Conservation (phyloP, 2,888 invertebrate genomes). For the Drosophila neonasuta region DNA sequence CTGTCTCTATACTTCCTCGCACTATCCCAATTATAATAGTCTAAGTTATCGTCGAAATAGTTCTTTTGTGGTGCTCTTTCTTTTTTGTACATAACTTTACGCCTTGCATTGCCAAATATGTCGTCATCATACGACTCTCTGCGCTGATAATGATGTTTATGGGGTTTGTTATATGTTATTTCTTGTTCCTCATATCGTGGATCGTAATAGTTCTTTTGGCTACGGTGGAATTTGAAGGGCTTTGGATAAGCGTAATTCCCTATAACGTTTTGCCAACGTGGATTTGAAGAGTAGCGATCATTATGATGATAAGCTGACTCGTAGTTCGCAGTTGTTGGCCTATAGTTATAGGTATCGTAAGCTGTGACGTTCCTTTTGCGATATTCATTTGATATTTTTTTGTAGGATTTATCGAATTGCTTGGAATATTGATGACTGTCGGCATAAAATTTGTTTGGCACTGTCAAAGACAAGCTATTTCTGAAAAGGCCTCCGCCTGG, state of each 20-base stretch:
- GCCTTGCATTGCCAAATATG: not conserved
- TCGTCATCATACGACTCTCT: not conserved
- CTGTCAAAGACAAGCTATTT: slow-evolving; percentile 19
- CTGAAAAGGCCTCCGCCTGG: slow-evolving; percentile 47
- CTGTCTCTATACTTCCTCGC: not conserved
- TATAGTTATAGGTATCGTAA: not conserved
- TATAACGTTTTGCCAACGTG: not conserved
- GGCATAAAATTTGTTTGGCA: slow-evolving; percentile 49
- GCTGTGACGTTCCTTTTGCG: not conserved
- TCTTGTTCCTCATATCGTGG: not conserved
- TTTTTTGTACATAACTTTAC: not conserved
- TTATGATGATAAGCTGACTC: not conserved
- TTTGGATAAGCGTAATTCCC: slow-evolving; percentile 13
- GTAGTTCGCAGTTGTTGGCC: not conserved
- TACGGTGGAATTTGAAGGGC: not conserved
- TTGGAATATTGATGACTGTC: not conserved
- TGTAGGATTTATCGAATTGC: slow-evolving; percentile 3
- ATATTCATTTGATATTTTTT: not conserved
- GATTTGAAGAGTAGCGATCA: not conserved
- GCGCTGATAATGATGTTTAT: not conserved
- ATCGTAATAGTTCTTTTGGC: not conserved
- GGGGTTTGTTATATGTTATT: not conserved
- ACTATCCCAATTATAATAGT: slow-evolving; percentile 1
- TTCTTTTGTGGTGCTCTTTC: not conserved
- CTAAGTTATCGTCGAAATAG: not conserved